Evolutionary conservation across 2,888 invertebrate species (phyloP).

Genomic region (Philopedon plagiatum): DNA sequence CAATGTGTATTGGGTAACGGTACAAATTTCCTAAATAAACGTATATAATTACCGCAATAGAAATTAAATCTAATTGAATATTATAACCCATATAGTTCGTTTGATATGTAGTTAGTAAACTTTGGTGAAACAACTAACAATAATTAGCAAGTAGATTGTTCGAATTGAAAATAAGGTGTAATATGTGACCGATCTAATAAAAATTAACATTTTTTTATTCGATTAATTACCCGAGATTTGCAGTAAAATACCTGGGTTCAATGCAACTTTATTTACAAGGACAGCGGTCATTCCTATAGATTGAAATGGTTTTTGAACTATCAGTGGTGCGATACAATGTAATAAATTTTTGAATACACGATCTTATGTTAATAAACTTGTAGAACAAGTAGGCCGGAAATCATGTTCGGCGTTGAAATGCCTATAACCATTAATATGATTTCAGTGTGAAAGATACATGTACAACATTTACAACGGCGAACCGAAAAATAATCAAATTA

Average conservation of each 20-base stretch:
- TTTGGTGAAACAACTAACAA: conserved; percentile 27
- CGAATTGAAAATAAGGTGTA: conserved; percentile 11
- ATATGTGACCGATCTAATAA: conserved; percentile 29
- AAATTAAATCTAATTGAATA: conserved; percentile 23
- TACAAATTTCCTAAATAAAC: conserved; percentile 18
- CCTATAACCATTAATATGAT: too few species aligned
- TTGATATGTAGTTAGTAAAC: conserved; percentile 22
- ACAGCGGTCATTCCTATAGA: not conserved
- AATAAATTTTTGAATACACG: too few species aligned
- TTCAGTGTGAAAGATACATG: too few species aligned
- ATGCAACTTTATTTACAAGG: not conserved
- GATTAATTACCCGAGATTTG: conserved; percentile 31
- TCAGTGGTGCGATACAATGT: too few species aligned
- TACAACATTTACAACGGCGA: too few species aligned
- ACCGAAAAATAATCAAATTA: too few species aligned
- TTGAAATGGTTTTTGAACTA: too few species aligned
- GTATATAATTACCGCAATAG: conserved; percentile 4
- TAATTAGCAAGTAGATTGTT: conserved; percentile 18
- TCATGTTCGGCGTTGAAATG: too few species aligned
- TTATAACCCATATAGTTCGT: conserved; percentile 8
- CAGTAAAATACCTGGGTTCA: not conserved
- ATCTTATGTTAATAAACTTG: too few species aligned
- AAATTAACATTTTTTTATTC: conserved; percentile 41
- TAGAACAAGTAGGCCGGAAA: too few species aligned
- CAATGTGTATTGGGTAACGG: conserved; percentile 3